A percentile compares a stretch with the other conserved stretches of the same genome.
phyloP scores from a whole-genome alignment of 2,888 invertebrate species.

The Brachypterus glaber region DNA sequence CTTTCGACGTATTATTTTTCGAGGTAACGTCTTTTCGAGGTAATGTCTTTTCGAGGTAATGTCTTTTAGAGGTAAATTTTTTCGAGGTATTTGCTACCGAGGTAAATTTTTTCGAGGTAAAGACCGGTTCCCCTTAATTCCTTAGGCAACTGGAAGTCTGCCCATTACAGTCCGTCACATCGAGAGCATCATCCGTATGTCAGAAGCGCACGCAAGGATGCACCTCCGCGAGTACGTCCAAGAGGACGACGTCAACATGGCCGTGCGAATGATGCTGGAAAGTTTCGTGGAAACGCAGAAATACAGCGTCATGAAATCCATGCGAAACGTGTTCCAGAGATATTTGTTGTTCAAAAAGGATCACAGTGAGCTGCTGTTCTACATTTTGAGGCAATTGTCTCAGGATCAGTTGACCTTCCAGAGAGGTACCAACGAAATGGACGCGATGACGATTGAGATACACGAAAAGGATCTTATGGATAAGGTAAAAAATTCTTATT shows the following conservation, averaged over 20 bases:
- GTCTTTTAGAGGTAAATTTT: too few species aligned
- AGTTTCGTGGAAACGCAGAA: slow-evolving; percentile 99
- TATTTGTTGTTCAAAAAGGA: slow-evolving; percentile 91
- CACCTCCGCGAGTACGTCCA: slow-evolving; percentile 82
- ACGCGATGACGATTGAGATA: slow-evolving; percentile 64
- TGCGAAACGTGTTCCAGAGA: slow-evolving; percentile 89
- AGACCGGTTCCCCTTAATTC: too few species aligned
- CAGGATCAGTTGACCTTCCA: slow-evolving; percentile 85
- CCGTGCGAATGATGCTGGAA: slow-evolving; percentile 93
- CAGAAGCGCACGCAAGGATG: slow-evolving; percentile 94
- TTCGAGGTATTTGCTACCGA: too few species aligned
- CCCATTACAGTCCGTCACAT: slow-evolving; percentile 98
- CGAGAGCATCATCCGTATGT: slow-evolving; percentile 95
- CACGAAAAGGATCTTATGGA: slow-evolving; percentile 75
- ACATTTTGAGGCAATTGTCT: slow-evolving; percentile 85
- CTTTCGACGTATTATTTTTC: too few species aligned
- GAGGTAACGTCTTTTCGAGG: too few species aligned
- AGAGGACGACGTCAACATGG: slow-evolving; percentile 95
- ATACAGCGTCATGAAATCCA: slow-evolving; percentile 93
- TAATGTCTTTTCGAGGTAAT: too few species aligned
- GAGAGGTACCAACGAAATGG: slow-evolving; percentile 55
- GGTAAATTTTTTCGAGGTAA: too few species aligned
- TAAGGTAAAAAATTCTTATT: too few species aligned
- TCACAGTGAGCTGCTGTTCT: slow-evolving; percentile 91
- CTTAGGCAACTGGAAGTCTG: slow-evolving; percentile 82